phyloP scores from a whole-genome alignment of 2,888 invertebrate species.

The Stenurella melanura region DNA sequence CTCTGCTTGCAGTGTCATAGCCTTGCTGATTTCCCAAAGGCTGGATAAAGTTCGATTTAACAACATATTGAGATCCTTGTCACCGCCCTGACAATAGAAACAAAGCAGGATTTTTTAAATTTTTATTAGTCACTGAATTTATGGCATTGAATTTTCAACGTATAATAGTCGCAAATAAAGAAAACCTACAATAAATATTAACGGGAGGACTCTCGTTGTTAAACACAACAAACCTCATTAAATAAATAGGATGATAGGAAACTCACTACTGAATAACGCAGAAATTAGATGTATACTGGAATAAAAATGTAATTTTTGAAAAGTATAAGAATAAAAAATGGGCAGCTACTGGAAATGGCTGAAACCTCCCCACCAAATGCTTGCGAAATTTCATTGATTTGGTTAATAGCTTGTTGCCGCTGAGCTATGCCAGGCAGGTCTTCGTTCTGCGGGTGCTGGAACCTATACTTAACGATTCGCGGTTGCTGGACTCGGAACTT shows the following conservation, averaged over 20 bases:
- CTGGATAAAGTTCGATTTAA: conserved; percentile 73
- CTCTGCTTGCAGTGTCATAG: conserved; percentile 63
- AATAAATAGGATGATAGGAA: not conserved
- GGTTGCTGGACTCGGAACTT: no score
- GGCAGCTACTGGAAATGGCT: no score
- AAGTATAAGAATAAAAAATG: no score
- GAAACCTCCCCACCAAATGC: no score
- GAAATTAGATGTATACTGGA: no score
- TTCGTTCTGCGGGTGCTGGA: no score
- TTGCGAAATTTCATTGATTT: no score
- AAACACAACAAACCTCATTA: not conserved
- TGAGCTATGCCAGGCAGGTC: no score
- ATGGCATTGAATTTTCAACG: conserved; percentile 40
- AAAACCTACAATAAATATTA: conserved; percentile 17
- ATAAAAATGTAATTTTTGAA: no score
- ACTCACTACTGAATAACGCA: not conserved
- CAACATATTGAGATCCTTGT: conserved; percentile 71
- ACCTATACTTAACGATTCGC: no score
- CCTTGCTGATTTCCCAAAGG: conserved; percentile 72
- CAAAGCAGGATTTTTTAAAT: conserved; percentile 40
- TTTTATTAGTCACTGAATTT: conserved; percentile 47
- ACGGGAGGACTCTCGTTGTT: not conserved
- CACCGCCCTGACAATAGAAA: conserved; percentile 45
- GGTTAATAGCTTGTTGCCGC: no score
- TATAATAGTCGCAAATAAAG: conserved; percentile 42